phyloP scores from a whole-genome alignment of 2,113 vertebrate genomes.

The Xenopus tropicalis region UCB_Xtro_10.0 CM004447.2:9763001-9763500 shows the following conservation, averaged over 20 bases:
- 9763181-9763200: not conserved
- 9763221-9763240: constrained; percentile 12
- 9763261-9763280: not conserved
- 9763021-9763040: too few species aligned
- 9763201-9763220: constrained; percentile 9
- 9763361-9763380: not conserved
- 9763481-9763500: not conserved
- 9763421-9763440: not conserved
- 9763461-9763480: constrained; percentile 9
- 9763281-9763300: not conserved
- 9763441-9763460: not conserved
- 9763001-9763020: too few species aligned
- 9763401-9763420: not conserved
- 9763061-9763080: too few species aligned
- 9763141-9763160: too few species aligned
- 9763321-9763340: not conserved
- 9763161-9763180: too few species aligned
- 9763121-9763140: too few species aligned
- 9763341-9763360: not conserved
- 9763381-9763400: not conserved
- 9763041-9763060: too few species aligned
- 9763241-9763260: not conserved
- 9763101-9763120: too few species aligned
- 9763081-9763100: too few species aligned
- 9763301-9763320: not conserved